Percentiles rank a stretch among this genome's conserved stretches.
phyloP scores from a whole-genome alignment of 2,797 vertebrate species.

The Steatocranus sp. region DNA sequence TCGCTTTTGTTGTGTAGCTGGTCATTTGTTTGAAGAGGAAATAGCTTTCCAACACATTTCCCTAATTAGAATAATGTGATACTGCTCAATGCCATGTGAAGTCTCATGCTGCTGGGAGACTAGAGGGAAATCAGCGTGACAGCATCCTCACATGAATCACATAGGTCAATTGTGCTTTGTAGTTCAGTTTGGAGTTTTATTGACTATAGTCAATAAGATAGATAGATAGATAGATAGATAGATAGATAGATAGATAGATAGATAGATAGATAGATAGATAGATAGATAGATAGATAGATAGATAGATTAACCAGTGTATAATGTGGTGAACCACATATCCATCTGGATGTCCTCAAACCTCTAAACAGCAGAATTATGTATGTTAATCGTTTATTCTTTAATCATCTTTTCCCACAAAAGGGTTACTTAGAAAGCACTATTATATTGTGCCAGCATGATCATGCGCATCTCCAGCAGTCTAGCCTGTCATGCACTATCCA shows the following conservation, averaged over 20 bases:
- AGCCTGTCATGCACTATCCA: slow-evolving; percentile 23
- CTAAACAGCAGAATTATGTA: slow-evolving; percentile 2
- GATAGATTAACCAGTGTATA: not conserved
- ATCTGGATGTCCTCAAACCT: not conserved
- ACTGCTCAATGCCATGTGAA: slow-evolving; percentile 54
- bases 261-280: not conserved
- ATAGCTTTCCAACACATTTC: slow-evolving; percentile 73
- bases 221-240: not conserved
- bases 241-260: not conserved
- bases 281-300: not conserved
- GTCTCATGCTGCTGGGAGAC: slow-evolving; percentile 69
- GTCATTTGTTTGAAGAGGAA: slow-evolving; percentile 67
- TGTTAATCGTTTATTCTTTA: not conserved
- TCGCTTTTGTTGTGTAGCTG: slow-evolving; percentile 62
- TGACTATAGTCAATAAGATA: not conserved
- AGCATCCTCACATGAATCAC: slow-evolving; percentile 53
- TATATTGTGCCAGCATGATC: slow-evolving; percentile 41
- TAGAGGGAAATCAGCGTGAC: slow-evolving; percentile 52
- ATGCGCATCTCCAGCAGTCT: slow-evolving; percentile 20
- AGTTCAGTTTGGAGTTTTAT: not conserved
- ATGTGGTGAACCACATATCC: not conserved
- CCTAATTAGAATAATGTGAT: slow-evolving; percentile 72
- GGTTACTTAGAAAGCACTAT: slow-evolving; percentile 10
- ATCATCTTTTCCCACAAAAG: not conserved
- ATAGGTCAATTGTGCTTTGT: slow-evolving; percentile 22